Evolutionary conservation across 2,888 invertebrate species (phyloP), one percentile per base, ranked within the genome.

Genomic region (Pollenia griseotomentosa): DNA sequence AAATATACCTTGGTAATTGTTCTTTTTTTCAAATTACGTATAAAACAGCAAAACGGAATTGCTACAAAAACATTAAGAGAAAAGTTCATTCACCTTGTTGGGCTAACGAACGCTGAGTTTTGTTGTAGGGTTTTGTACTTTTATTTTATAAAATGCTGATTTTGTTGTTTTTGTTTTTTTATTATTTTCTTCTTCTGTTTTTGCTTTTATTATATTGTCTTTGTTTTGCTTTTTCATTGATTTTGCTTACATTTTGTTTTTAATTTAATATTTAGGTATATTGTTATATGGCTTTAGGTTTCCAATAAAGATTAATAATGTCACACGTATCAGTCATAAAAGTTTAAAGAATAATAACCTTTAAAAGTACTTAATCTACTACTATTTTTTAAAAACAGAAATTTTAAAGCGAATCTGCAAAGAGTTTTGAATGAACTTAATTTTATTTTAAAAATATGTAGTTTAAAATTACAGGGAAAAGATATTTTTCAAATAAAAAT

Each of bases 61-160:
- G 88, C 88, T 89, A 89, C 88, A 89, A 89, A 90, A 89, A 90
- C 89, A 90, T 89, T 87, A 90, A 90, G 90, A 90, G 90, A 90
- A 90, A 90, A 90, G 90, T 90, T 90, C 90, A 90, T 90, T 90
- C 89, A 90, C 90, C 40, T 83, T n/a, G 63, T 70, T 84, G 86
- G 80, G 85, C 85, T 85, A 88, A 88, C 88, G 85, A 85, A 85
- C 84, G 87, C 84, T n/a, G 53, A 7, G 12, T 53, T 84, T 84
- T 70, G 53, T 78, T 65, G 78, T 82, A 86, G 86, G 86, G 86
- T 86, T 78, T 82, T 82, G 74, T 85, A 63, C 61, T 73, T 80
- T 78, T 86, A 55, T 71, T 78, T 59, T 77, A 63, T 66, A 75
- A 33, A 33, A 63, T 75, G 80, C 75, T 85, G 77, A 55, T 81